phyloP scores from a whole-genome alignment of 2,797 vertebrate species.

The Chelon labrosus region DNA sequence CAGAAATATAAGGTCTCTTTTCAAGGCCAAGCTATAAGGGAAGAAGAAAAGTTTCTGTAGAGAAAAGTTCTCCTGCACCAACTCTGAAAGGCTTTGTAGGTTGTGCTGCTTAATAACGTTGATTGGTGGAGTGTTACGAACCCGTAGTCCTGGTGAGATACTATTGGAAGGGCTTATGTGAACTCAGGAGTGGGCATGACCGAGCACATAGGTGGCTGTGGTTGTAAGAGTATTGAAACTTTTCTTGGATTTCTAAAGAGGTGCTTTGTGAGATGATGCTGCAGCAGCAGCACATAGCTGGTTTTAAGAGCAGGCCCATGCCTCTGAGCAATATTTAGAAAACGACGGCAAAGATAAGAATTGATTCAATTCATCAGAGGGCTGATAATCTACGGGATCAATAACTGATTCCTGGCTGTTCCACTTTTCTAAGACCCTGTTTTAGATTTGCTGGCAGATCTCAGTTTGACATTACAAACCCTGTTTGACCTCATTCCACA shows the following conservation, averaged over 20 bases:
- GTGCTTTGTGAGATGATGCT: neutral
- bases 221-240: slow-evolving; percentile 9
- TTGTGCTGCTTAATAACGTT: slow-evolving; percentile 1
- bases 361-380: slow-evolving; percentile 39
- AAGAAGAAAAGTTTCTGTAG: too few relatives aligned
- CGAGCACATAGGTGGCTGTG: neutral
- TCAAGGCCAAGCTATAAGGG: too few relatives aligned
- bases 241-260: slow-evolving; percentile 2
- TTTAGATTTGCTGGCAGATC: slow-evolving; percentile 32
- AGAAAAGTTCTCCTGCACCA: neutral
- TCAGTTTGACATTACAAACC: slow-evolving; percentile 37
- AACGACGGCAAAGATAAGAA: slow-evolving; percentile 35
- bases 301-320: too few relatives aligned
- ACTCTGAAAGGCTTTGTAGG: neutral
- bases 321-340: slow-evolving; percentile 24
- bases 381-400: slow-evolving; percentile 47
- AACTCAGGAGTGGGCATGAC: slow-evolving; percentile 19
- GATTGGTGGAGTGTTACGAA: slow-evolving; percentile 12
- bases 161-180: neutral
- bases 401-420: slow-evolving; percentile 22
- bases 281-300: neutral
- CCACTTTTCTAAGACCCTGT: slow-evolving; percentile 29
- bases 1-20: too few relatives aligned
- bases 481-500: neutral
- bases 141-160: neutral